Evolutionary conservation across 2,888 invertebrate species (phyloP).

Genomic region (Andrena dorsata): DNA sequence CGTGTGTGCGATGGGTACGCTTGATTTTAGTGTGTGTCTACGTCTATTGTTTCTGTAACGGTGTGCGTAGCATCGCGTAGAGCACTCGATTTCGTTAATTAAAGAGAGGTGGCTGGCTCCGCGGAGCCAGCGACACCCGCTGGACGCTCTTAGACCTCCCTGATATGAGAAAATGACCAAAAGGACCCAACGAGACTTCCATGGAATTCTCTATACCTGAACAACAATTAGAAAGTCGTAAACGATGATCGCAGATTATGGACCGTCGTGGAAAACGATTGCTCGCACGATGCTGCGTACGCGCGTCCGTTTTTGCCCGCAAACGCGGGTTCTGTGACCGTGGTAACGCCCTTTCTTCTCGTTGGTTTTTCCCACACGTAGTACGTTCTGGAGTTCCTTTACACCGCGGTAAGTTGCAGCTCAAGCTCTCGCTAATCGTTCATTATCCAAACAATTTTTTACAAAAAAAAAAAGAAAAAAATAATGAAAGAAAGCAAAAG

Average conservation of each 20-base stretch:
- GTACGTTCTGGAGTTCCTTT: constrained; percentile 99
- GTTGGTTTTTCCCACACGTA: constrained; percentile 87
- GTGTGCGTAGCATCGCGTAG: constrained; percentile 81
- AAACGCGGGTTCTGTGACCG: constrained; percentile 84
- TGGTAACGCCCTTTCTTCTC: constrained; percentile 85
- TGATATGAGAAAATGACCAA: too few relatives aligned
- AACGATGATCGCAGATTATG: too few relatives aligned
- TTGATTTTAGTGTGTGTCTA: constrained; percentile 84
- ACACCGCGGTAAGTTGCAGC: constrained; percentile 98
- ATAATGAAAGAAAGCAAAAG: constrained; percentile 62
- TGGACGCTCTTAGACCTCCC: neutral
- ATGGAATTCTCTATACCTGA: too few relatives aligned
- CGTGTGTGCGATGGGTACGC: constrained; percentile 80
- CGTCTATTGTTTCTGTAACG: constrained; percentile 85
- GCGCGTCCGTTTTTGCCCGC: constrained; percentile 75
- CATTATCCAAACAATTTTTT: constrained; percentile 69
- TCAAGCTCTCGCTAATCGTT: constrained; percentile 85
- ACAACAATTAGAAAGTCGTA: too few relatives aligned
- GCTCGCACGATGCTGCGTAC: constrained; percentile 72
- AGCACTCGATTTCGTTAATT: constrained; percentile 67
- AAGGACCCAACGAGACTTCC: too few relatives aligned
- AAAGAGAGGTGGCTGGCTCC: constrained; percentile 1
- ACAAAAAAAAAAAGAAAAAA: constrained; percentile 35
- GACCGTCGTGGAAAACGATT: constrained; percentile 47
- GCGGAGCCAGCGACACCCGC: constrained; percentile 10